Conservation (phyloP, 2,113 vertebrate species). For the Silurus asotus region DNA sequence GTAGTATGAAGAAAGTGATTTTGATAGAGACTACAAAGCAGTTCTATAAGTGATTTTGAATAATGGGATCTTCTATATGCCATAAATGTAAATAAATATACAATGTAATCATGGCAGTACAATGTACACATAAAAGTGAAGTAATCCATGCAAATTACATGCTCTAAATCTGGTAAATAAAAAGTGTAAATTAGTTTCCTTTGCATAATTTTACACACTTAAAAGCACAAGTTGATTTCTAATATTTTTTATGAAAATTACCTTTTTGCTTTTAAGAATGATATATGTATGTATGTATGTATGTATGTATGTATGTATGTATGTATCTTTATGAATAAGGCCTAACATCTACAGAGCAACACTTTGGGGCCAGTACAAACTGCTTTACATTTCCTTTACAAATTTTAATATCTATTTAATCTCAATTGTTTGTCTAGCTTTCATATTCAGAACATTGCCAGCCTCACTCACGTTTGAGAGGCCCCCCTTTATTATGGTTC, state of each 20-base stretch:
- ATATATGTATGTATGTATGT: neutral
- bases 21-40: too few relatives aligned
- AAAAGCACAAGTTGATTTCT: neutral
- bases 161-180: neutral
- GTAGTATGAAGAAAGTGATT: too few relatives aligned
- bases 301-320: neutral
- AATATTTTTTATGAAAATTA: neutral
- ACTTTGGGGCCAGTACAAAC: neutral
- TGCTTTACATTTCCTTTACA: neutral
- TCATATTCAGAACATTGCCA: constrained; percentile 55
- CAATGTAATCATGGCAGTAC: neutral
- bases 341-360: neutral
- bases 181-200: neutral
- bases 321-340: neutral
- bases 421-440: constrained; percentile 54
- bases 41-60: too few relatives aligned
- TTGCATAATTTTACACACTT: too few relatives aligned
- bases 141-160: neutral
- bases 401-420: neutral
- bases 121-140: neutral
- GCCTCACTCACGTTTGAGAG: constrained; percentile 64
- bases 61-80: too few relatives aligned
- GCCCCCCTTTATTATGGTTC: constrained; percentile 81
- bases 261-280: neutral
- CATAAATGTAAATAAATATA: neutral